Evolutionary conservation across 2,888 invertebrate genomes (phyloP).

Genomic region (Mongoloraphidia duomilia): DNA sequence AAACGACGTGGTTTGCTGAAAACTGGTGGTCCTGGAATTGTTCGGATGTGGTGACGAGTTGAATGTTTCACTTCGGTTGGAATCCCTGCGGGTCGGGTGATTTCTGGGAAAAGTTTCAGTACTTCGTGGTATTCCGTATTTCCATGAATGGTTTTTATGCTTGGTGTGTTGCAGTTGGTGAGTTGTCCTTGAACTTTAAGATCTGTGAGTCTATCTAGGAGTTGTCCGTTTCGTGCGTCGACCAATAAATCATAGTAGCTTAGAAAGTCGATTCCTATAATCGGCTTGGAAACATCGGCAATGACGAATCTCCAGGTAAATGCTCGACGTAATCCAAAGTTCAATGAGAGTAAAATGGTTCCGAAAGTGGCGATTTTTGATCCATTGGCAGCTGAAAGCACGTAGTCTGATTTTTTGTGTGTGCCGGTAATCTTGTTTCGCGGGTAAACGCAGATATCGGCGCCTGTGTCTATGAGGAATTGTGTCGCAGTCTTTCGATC

Average conservation of each 20-base stretch:
- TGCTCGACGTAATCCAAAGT: background rate
- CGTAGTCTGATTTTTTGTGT: background rate
- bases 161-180: background rate
- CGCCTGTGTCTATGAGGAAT: constrained; percentile 1
- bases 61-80: background rate
- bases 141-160: background rate
- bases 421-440: background rate
- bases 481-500: background rate
- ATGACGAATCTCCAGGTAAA: background rate
- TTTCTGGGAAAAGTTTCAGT: background rate
- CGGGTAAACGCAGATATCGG: constrained; percentile 3
- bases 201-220: constrained; percentile 8
- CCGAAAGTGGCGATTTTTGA: background rate
- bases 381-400: background rate
- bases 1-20: constrained; percentile 18
- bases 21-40: constrained; percentile 21
- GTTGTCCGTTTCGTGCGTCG: constrained; percentile 14
- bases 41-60: constrained; percentile 16
- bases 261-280: constrained; percentile 23
- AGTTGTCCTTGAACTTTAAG: background rate
- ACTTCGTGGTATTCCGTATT: background rate
- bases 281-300: constrained; percentile 20
- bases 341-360: background rate
- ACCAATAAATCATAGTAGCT: constrained; percentile 18
- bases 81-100: background rate